phyloP scores from a whole-genome alignment of 1,140 invertebrate genomes.

The Bombus soroeensis region DNA sequence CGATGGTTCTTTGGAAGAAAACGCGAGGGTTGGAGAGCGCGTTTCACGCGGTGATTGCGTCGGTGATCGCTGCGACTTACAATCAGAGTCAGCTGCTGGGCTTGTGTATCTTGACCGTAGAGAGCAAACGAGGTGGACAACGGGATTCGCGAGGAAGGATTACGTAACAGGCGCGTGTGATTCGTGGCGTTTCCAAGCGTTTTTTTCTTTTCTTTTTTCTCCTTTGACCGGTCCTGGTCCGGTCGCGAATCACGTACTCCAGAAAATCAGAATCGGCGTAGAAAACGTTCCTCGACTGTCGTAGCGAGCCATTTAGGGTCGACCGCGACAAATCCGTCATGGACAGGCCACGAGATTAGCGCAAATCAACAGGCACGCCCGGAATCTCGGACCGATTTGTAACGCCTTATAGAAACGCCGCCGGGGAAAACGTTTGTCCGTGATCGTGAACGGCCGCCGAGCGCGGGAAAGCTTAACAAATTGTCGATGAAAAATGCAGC shows the following conservation, averaged over 20 bases:
- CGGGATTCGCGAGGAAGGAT: constrained; percentile 72
- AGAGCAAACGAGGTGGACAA: constrained; percentile 62
- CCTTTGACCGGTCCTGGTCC: constrained; percentile 60
- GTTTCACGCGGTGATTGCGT: constrained; percentile 55
- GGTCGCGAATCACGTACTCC: constrained; percentile 56
- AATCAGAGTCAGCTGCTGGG: constrained; percentile 46
- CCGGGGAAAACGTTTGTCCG: constrained; percentile 70
- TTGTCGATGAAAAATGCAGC: constrained; percentile 24
- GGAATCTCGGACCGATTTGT: constrained; percentile 80
- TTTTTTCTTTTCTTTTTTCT: constrained; percentile 29
- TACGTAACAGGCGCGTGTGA: constrained; percentile 66
- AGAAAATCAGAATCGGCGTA: constrained; percentile 26
- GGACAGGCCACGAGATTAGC: constrained; percentile 71
- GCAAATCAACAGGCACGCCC: constrained; percentile 77
- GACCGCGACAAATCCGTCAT: constrained; percentile 78
- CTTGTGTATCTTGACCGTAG: constrained; percentile 49
- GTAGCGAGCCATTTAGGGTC: constrained; percentile 76
- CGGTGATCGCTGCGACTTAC: constrained; percentile 9
- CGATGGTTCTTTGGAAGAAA: background rate
- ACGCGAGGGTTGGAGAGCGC: constrained; percentile 1
- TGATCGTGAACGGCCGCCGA: constrained; percentile 67
- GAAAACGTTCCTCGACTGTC: background rate
- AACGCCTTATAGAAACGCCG: constrained; percentile 71
- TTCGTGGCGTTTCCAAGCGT: constrained; percentile 64
- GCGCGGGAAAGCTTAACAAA: constrained; percentile 52